A percentile compares a stretch with the other conserved stretches of the same genome.
Evolutionary conservation across 92 coral and sea anemone genomes (phyloP).

Genomic region (Bergia sp.): DNA sequence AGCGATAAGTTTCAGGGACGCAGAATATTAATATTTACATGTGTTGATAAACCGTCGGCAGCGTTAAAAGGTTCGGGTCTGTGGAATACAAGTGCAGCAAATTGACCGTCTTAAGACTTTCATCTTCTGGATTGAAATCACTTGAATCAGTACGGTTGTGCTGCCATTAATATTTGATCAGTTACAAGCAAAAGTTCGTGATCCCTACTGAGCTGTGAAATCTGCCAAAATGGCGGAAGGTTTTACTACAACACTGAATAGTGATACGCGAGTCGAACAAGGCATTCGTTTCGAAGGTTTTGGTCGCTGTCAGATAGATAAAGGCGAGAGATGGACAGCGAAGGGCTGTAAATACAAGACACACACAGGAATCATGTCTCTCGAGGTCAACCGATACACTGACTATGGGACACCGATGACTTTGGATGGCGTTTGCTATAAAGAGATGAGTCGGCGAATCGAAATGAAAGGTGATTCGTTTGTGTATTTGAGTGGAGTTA

Average conservation of each 20-base stretch:
- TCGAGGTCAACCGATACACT: constrained; percentile 8
- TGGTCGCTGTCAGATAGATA: constrained; percentile 43
- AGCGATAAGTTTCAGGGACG: no score
- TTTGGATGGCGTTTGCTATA: constrained; percentile 10
- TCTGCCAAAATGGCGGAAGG: constrained; percentile 30
- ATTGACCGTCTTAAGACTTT: no score
- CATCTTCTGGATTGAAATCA: not conserved
- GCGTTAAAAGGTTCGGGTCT: not conserved
- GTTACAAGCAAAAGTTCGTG: not conserved
- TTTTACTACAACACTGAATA: constrained; percentile 18
- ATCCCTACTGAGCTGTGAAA: not conserved
- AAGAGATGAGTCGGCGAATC: constrained; percentile 20
- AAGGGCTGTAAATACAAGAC: constrained; percentile 25
- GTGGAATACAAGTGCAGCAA: not conserved
- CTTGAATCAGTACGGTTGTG: not conserved
- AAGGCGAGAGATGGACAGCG: constrained; percentile 27
- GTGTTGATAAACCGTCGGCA: no score
- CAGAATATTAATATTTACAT: no score
- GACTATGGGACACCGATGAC: constrained; percentile 10
- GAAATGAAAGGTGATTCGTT: constrained; percentile 37
- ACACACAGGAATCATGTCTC: not conserved
- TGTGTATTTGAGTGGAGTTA: constrained; percentile 19
- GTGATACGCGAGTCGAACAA: constrained; percentile 15
- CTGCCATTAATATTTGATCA: not conserved
- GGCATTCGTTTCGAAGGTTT: constrained; percentile 19